phyloP scores from a whole-genome alignment of 2,113 vertebrate species.

The Entomyzon cyanotis region DNA sequence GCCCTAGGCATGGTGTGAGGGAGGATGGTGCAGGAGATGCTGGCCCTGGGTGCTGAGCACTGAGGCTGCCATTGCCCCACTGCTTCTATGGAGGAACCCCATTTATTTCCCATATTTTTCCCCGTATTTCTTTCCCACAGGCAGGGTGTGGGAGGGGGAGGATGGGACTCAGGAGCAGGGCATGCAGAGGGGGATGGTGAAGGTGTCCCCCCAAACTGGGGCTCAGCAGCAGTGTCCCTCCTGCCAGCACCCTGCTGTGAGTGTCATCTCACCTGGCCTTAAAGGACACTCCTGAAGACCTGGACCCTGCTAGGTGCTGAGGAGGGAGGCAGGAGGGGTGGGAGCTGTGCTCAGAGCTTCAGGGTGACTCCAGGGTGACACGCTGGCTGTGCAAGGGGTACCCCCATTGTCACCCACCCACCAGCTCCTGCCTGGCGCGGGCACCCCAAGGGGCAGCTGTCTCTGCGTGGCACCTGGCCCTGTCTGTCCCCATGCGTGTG shows the following conservation, averaged over 20 bases:
- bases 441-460: neutral
- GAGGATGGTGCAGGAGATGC: neutral
- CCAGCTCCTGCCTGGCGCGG: neutral
- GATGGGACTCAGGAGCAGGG: rapidly evolving
- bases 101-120: neutral
- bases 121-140: neutral
- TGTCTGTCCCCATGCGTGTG: neutral
- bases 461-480: constrained; percentile 33
- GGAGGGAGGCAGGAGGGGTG: neutral
- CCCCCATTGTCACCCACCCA: neutral
- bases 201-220: neutral
- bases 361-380: neutral
- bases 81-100: rapidly evolving
- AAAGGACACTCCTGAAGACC: neutral
- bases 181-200: neutral
- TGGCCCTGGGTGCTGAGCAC: neutral
- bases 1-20: neutral
- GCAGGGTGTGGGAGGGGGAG: neutral
- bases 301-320: neutral
- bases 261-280: neutral
- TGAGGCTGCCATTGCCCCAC: neutral
- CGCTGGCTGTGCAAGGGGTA: neutral
- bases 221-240: neutral
- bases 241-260: neutral
- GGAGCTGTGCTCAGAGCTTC: neutral